A percentile compares a stretch with the other conserved stretches of the same genome.
Evolutionary conservation across 23 tunicate species (phyloP).

Genomic region (Styela clava): DNA sequence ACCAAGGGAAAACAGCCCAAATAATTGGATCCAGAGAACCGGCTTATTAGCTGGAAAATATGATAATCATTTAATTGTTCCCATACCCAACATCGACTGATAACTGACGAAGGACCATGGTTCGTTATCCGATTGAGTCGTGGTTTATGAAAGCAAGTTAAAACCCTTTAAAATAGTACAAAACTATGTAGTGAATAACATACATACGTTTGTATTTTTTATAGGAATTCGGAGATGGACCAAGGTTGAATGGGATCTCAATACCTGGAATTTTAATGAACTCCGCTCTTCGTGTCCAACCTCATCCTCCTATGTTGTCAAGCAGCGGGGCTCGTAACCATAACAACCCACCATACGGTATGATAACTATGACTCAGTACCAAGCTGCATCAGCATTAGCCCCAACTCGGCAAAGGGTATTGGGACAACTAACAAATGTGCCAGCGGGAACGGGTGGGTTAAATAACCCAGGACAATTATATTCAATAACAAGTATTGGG

Average conservation of each 20-base stretch:
- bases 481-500: conserved; percentile 18
- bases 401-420: conserved; percentile 23
- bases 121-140: too few relatives aligned
- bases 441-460: neutral
- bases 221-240: conserved; percentile 5
- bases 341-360: conserved; percentile 22
- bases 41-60: too few relatives aligned
- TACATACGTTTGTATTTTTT: too few relatives aligned
- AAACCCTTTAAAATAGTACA: too few relatives aligned
- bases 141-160: too few relatives aligned
- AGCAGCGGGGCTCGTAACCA: conserved; percentile 11
- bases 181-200: too few relatives aligned
- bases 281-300: conserved; percentile 30
- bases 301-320: conserved; percentile 23
- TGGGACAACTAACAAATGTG: conserved; percentile 29
- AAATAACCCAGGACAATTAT: conserved; percentile 25
- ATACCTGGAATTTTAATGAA: conserved; percentile 25
- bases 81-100: too few relatives aligned
- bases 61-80: too few relatives aligned
- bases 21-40: too few relatives aligned
- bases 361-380: conserved; percentile 37
- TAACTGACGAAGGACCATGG: too few relatives aligned
- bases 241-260: conserved; percentile 10
- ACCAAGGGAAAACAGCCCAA: too few relatives aligned
- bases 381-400: conserved; percentile 4